Conservation (phyloP, 2,888 invertebrate species). For the Petrolisthes cinctipes region DNA sequence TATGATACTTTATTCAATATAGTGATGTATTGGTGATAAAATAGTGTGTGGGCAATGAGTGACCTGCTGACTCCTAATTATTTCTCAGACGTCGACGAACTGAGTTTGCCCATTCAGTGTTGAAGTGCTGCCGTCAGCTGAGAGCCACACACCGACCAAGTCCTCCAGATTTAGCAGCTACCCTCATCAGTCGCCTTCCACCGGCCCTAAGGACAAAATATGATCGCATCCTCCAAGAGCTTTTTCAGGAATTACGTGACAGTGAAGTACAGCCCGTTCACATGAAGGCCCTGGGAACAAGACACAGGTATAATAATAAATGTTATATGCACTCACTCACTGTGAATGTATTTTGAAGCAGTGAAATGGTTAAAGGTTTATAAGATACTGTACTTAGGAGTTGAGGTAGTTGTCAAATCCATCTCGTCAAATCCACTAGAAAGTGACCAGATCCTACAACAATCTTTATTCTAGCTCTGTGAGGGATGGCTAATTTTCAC, state of each 20-base stretch:
- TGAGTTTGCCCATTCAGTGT: slow-evolving; percentile 42
- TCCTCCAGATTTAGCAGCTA: slow-evolving; percentile 37
- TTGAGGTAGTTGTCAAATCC: neutral
- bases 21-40: too few relatives aligned
- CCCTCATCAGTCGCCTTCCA: slow-evolving; percentile 36
- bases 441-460: too few relatives aligned
- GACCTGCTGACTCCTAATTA: too few relatives aligned
- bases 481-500: too few relatives aligned
- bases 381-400: too few relatives aligned
- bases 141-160: slow-evolving; percentile 48
- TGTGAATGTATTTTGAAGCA: neutral
- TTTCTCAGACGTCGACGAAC: slow-evolving; percentile 38
- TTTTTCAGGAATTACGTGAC: slow-evolving; percentile 39
- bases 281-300: slow-evolving; percentile 37
- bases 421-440: neutral
- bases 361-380: too few relatives aligned
- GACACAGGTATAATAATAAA: slow-evolving; percentile 8
- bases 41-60: too few relatives aligned
- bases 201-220: slow-evolving; percentile 40
- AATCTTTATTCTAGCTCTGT: too few relatives aligned
- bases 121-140: slow-evolving; percentile 41
- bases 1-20: too few relatives aligned
- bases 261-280: slow-evolving; percentile 46
- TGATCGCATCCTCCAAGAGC: slow-evolving; percentile 42
- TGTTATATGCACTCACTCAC: neutral